Evolutionary conservation across 2,888 invertebrate species (phyloP), one percentile per base, ranked within the genome.

Genomic region (Drosophila neotestacea): DNA sequence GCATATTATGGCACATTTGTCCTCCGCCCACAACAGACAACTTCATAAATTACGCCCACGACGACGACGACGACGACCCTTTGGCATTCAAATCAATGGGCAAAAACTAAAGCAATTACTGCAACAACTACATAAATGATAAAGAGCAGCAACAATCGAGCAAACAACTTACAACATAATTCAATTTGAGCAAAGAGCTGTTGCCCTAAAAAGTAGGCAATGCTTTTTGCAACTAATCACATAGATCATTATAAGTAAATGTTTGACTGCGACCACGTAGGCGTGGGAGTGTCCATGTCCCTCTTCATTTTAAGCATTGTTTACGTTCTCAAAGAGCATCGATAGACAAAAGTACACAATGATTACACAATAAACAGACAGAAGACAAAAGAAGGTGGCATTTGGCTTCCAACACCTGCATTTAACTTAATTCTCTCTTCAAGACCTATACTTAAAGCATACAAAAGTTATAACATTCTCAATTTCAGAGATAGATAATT

Each of bases 221-320:
- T 42, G 68, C 74, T 70, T 69, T 74, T 79, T 68, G 51, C 68
- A 79, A 71, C 77, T 70, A 68, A 64, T 70, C 72, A 70, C 81
- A 86, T 86, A 81, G 80, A 84, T 84, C 86, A 86, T 84, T 84
- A 71, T 61, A 69, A 70, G 85, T 62, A 81, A 84, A 84, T 84
- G 73, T 86, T 84, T 81, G 79, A 50, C 48, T 55, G 30, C 16
- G 9, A 0, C 22, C 3, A n/a, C 51, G 66, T 67, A 61, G 63
- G 63, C 61, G 7, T 16, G 34, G 55, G 56, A 38, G 46, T 41
- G 59, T 28, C 34, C 6, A 4, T 44, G 13, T 51, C 36, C 10
- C 4, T 48, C 5, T 55, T 27, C 22, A n/a, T 55, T 11, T 54
- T 11, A 22, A 5, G 62, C 58, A 58, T 64, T 80, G 62, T 77